Base-by-base conservation (phyloP, 1,140 invertebrate genomes). In the Dreissena rostriformis region DNA sequence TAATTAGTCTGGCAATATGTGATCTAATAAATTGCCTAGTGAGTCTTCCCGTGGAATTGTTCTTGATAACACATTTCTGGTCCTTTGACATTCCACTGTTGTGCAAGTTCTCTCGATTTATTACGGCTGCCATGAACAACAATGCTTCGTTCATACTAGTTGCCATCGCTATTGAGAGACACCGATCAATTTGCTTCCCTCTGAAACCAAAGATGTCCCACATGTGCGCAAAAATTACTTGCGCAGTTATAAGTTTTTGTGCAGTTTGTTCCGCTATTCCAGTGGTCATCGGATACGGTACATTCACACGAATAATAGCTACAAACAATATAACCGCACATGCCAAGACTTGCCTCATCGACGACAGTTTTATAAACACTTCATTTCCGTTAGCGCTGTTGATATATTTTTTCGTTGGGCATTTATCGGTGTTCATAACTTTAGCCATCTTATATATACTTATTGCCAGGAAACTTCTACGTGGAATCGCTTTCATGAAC, bases 51-150 rank as follows among this genome's bases (percentile, higher is more conserved):
- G 65, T 82, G 0, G 80, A 82, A 53, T 15, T 82, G 14, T 28
- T 28, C n/a, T 51, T 82, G n/a, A 82, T 82, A 11, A 55, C 61
- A 28, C 14, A 82, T 22, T 82, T 82, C 49, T 75, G 63, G 63
- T 65, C 80, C 15, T 82, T 82, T 28, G 80, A 82, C 52, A 53
- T 74, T 68, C 80, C 80, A 14, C 65, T 70, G 71, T 51, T 82
- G 24, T 82, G 80, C 26, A 82, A 75, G 49, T 57, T 82, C 0
- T 75, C 80, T 11, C 22, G 80, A 28, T 82, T 65, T 52, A 28
- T 75, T 5, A 67, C 80, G 14, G 80, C 80, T 5, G 80, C 80
- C 15, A 82, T 82, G 80, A 82, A 82, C 63, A 82, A 82, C 22
- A 61, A 4, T 2, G 4, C 57, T 24, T 61, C 57, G 17, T 61